Base-by-base conservation (phyloP, 2,888 invertebrate genomes). In the Sminthurides aquaticus region DNA sequence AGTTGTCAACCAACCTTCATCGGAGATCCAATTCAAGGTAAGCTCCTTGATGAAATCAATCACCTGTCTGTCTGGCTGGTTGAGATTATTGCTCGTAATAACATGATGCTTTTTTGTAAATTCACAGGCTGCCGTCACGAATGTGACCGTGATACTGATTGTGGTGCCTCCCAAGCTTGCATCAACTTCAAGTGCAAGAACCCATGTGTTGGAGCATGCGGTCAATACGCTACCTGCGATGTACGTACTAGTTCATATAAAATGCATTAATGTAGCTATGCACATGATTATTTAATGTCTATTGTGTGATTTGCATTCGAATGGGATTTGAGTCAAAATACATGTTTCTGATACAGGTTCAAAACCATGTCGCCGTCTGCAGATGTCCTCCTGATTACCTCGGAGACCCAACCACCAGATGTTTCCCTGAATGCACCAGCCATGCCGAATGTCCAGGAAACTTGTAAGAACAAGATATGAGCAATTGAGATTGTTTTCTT, bases 401-500 rank as follows among this genome's bases (percentile, higher is more conserved):
- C 69, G 91, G 91, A 60, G 89, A 88, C 76, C 86, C 91, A 0
- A 85, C 85, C 77, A 80, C 83, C 3, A 85, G 87, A 71, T 92
- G 92, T 76, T 84, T 85, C 56, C 87, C 91, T 0, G 91, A 92
- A 77, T 92, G 92, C 76, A 84, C 86, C 3, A 84, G 85, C 0
- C 88, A 91, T 78, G 81, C 84, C 55, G 90, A 92, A 73, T 92
- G 92, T 76, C 89, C 90, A 0, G 79, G 84, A 62, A 84, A 75
- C 66, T 67, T 75, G 72, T 73, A 61, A 52, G 43, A 24, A 3
- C n/a, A n/a, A n/a, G n/a, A n/a, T 62, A 20, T 22, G 28, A 26
- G 29, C n/a, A 62, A 29, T 20, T 56, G 27, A 59, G 18, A 11
- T 22, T n/a, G n/a, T n/a, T n/a, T n/a, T n/a, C n/a, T n/a, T n/a